Evolutionary conservation across 2,888 invertebrate genomes (phyloP).

Genomic region (Crossocerus cetratus): DNA sequence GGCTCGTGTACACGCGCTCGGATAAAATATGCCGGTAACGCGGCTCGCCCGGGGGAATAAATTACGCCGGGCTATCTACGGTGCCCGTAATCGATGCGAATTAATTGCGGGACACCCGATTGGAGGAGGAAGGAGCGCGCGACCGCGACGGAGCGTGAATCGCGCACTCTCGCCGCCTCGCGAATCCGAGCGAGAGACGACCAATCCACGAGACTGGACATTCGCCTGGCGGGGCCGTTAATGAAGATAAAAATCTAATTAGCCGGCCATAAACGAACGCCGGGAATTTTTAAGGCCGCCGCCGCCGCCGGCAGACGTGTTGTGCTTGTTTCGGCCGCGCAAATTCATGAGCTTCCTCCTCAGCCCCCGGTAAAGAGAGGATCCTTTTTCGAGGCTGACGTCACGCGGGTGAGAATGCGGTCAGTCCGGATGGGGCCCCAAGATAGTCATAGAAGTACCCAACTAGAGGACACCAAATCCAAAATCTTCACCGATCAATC

Average conservation of each 20-base stretch:
- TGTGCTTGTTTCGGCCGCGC: conserved; percentile 39
- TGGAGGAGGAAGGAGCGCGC: conserved; percentile 15
- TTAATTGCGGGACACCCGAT: conserved; percentile 49
- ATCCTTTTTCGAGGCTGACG: conserved; percentile 59
- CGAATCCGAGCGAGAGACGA: conserved; percentile 33
- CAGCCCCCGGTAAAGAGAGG: conserved; percentile 52
- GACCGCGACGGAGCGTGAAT: conserved; percentile 20
- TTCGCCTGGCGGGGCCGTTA: conserved; percentile 48
- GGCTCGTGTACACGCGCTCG: neutral
- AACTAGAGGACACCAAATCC: conserved; percentile 46
- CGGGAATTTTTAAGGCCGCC: conserved; percentile 62
- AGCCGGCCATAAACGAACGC: conserved; percentile 65
- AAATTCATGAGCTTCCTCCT: conserved; percentile 60
- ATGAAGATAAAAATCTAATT: conserved; percentile 71
- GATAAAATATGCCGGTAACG: conserved; percentile 7
- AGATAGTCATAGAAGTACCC: conserved; percentile 56
- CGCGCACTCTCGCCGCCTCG: conserved; percentile 19
- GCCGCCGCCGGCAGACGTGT: conserved; percentile 42
- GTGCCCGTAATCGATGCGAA: conserved; percentile 34
- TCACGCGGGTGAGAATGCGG: conserved; percentile 63
- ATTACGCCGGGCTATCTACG: conserved; percentile 26
- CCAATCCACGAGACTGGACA: conserved; percentile 14
- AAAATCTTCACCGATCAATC: conserved; percentile 39
- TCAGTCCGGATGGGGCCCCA: conserved; percentile 60
- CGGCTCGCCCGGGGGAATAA: conserved; percentile 3